phyloP scores from a whole-genome alignment of 2,888 invertebrate genomes.

The Acrobasis consociella region DNA sequence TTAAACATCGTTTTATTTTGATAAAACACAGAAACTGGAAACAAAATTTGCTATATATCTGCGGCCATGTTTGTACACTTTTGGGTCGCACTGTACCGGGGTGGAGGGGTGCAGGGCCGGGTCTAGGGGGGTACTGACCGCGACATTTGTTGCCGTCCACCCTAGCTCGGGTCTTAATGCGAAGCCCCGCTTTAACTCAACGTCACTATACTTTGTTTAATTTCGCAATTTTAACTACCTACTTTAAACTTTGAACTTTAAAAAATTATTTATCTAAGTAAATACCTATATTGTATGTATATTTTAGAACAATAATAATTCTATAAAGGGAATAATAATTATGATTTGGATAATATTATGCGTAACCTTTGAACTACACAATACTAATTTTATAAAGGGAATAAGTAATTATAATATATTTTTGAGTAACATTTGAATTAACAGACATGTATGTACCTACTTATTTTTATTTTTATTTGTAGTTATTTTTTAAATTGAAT shows the following conservation, averaged over 20 bases:
- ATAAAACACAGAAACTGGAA: neutral
- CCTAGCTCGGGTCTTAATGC: constrained; percentile 38
- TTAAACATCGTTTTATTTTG: neutral
- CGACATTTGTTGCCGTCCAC: constrained; percentile 77
- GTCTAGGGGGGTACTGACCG: constrained; percentile 65
- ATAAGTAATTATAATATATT: too few species aligned
- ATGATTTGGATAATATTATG: too few species aligned
- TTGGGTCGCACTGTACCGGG: constrained; percentile 42
- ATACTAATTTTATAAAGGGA: too few species aligned
- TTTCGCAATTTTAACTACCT: neutral
- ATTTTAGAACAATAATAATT: neutral
- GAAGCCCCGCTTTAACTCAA: constrained; percentile 20
- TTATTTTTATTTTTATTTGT: too few species aligned
- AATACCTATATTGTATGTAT: neutral
- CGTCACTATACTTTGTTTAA: constrained; percentile 5
- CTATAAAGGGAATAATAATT: too few species aligned
- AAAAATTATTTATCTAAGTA: neutral
- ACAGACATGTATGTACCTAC: too few species aligned
- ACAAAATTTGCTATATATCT: neutral
- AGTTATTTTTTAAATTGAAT: too few species aligned
- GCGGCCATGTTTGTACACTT: constrained; percentile 20
- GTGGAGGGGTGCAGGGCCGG: constrained; percentile 36
- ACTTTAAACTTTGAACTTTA: neutral
- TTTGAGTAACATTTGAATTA: too few species aligned
- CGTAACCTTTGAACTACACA: too few species aligned